phyloP scores from a whole-genome alignment of 2,113 vertebrate species.

The Gila orcuttii region DNA sequence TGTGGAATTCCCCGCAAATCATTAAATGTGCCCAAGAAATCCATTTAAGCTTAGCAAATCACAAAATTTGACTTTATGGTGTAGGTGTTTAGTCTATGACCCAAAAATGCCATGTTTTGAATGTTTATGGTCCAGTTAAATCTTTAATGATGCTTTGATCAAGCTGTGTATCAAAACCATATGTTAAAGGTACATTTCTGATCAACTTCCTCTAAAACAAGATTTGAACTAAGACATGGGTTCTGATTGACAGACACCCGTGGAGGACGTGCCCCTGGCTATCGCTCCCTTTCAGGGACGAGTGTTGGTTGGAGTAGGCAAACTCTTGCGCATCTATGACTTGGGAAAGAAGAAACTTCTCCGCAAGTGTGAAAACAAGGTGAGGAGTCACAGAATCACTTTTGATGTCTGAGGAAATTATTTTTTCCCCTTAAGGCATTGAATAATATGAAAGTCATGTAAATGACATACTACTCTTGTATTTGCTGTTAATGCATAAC shows the following conservation, averaged over 20 bases:
- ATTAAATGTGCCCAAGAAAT: neutral
- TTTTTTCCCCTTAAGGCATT: neutral
- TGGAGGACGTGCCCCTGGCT: conserved; percentile 94
- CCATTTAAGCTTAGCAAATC: neutral
- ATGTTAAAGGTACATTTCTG: neutral
- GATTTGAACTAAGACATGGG: neutral
- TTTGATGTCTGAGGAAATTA: neutral
- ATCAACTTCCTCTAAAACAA: too few species aligned
- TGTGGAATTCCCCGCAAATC: conserved; percentile 9
- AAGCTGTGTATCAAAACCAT: neutral
- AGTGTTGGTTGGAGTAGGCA: conserved; percentile 91
- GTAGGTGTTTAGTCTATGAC: neutral
- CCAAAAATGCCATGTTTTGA: neutral
- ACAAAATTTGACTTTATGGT: neutral
- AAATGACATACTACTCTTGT: neutral
- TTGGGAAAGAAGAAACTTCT: conserved; percentile 97
- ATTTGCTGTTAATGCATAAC: conserved; percentile 1
- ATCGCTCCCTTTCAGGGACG: conserved; percentile 95
- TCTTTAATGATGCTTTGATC: neutral
- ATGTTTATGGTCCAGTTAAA: conserved; percentile 2
- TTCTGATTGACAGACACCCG: conserved; percentile 81
- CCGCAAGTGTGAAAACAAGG: conserved; percentile 98
- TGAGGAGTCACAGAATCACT: conserved; percentile 56
- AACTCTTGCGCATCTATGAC: conserved; percentile 94
- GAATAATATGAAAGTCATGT: neutral